Evolutionary conservation across 2,888 invertebrate genomes (phyloP).

Genomic region (Siphlonurus alternatus): DNA sequence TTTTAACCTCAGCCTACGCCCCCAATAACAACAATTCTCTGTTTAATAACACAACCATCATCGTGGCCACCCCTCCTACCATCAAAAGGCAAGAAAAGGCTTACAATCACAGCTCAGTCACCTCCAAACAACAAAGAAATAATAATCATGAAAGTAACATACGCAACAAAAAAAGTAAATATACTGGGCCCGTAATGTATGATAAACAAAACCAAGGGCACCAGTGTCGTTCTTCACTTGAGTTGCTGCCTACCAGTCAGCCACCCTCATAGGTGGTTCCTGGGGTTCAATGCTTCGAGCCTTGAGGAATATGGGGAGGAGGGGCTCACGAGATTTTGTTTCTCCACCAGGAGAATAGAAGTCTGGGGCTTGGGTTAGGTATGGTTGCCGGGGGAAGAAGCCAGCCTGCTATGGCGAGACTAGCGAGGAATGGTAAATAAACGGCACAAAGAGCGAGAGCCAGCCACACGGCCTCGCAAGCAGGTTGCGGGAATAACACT

Average conservation of each 20-base stretch:
- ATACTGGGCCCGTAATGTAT: too few species aligned
- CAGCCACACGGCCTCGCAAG: neutral
- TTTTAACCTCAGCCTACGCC: too few species aligned
- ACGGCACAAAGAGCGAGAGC: conserved; percentile 1
- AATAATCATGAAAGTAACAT: too few species aligned
- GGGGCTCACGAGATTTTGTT: conserved; percentile 44
- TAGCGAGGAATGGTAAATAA: conserved; percentile 3
- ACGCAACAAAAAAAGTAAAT: too few species aligned
- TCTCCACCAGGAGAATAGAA: conserved; percentile 44
- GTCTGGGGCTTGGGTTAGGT: conserved; percentile 30
- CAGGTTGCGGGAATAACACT: conserved; percentile 1
- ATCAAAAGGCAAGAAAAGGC: too few species aligned
- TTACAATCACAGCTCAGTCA: too few species aligned
- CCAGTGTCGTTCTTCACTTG: neutral
- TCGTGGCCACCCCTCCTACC: too few species aligned
- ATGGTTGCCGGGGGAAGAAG: conserved; percentile 1
- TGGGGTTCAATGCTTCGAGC: neutral
- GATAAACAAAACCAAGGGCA: too few species aligned
- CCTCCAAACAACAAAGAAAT: too few species aligned
- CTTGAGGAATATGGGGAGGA: neutral
- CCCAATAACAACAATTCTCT: too few species aligned
- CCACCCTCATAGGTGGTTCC: neutral
- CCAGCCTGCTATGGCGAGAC: neutral
- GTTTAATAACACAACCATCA: too few species aligned
- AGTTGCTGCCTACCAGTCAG: neutral